phyloP scores from a whole-genome alignment of 2,888 invertebrate species.

The Gastracanthus pulcherrimus region DNA sequence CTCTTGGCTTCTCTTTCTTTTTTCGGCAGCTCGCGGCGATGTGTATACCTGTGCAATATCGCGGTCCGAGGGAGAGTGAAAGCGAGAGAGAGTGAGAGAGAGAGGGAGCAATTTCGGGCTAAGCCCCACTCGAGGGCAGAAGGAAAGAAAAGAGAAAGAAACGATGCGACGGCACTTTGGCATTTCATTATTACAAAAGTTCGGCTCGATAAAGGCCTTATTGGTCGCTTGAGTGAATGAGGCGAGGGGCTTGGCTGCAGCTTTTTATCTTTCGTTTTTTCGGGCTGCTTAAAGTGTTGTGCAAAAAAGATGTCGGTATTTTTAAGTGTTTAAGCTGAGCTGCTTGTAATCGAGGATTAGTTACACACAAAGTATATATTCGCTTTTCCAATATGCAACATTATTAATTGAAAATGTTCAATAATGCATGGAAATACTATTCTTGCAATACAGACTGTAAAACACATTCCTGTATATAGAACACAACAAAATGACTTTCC shows the following conservation, averaged over 20 bases:
- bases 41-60: constrained; percentile 46
- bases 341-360: constrained; percentile 16
- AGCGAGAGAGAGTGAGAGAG: too few species aligned
- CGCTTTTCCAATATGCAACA: too few species aligned
- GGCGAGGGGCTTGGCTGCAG: background rate
- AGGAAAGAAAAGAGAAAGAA: constrained; percentile 12
- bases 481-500: too few species aligned
- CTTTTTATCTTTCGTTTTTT: background rate
- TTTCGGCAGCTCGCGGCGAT: constrained; percentile 45
- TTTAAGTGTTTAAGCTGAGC: constrained; percentile 18
- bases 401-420: too few species aligned
- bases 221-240: constrained; percentile 33
- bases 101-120: constrained; percentile 24
- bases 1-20: constrained; percentile 48
- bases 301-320: constrained; percentile 7
- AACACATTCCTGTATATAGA: too few species aligned
- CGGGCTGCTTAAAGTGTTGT: constrained; percentile 16
- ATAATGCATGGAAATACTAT: too few species aligned
- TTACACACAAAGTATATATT: background rate
- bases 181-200: constrained; percentile 51
- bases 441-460: too few species aligned
- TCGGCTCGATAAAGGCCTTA: constrained; percentile 44
- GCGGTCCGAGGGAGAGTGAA: background rate
- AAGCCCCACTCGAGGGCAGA: background rate
- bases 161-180: constrained; percentile 44